Evolutionary conservation across 2,113 vertebrate species (phyloP).

Genomic region (Isurus oxyrinchus): DNA sequence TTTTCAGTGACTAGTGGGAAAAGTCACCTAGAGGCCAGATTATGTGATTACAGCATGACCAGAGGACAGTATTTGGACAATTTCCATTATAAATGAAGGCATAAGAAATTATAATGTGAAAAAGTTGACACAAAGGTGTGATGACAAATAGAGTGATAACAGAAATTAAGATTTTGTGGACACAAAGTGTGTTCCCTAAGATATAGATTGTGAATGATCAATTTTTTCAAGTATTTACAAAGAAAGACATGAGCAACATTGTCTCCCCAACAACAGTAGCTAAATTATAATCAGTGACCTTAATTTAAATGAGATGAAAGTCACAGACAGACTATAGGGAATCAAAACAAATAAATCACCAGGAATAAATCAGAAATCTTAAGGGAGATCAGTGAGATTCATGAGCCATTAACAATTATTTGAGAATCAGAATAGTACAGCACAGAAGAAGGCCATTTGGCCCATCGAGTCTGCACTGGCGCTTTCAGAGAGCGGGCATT

Average conservation of each 20-base stretch:
- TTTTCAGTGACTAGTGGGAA: not conserved
- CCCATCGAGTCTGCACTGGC: not conserved
- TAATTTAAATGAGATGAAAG: not conserved
- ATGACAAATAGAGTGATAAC: not conserved
- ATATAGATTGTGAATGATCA: not conserved
- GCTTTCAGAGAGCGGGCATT: not conserved
- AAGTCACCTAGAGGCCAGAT: not conserved
- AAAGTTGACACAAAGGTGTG: not conserved
- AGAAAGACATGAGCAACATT: not conserved
- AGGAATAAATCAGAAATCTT: not conserved
- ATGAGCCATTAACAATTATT: not conserved
- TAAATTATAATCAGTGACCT: not conserved
- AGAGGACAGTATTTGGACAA: not conserved
- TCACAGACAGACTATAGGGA: not conserved
- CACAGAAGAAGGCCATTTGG: not conserved
- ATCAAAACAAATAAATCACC: not conserved
- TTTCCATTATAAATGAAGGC: not conserved
- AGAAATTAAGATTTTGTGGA: not conserved
- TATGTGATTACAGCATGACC: not conserved
- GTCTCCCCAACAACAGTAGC: not conserved
- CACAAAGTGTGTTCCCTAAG: not conserved
- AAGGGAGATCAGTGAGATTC: not conserved
- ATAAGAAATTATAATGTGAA: not conserved
- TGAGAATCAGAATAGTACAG: not conserved
- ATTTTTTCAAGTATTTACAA: not conserved